Base-by-base conservation (phyloP, 1,140 invertebrate species). In the Amyelois transitella region DNA sequence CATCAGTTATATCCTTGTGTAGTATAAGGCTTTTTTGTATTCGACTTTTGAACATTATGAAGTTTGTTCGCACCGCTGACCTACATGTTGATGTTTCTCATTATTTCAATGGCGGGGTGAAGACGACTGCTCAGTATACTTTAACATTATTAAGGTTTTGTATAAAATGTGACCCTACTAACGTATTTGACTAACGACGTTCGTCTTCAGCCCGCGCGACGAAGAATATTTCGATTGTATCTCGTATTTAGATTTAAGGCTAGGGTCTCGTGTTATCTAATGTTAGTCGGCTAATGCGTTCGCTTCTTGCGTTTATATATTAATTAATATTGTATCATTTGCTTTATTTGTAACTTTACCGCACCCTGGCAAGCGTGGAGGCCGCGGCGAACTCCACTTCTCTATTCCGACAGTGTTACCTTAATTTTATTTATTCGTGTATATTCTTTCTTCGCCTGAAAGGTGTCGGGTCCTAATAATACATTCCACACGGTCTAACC, bases 401-500 rank as follows among this genome's bases (percentile, higher is more conserved):
- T 45, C 60, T 12, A 38, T 38, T 50, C 60, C 51, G 45, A 53
- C 51, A 53, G 62, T 60, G 60, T 60, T 66, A 58, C 56, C 70
- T 62, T 66, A 24, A 65, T 67, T 68, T 71, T 80, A 74, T 75
- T 71, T 74, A 69, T 78, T 74, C 61, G 55, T 62, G 50, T 69
- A 61, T 64, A 64, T 65, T 64, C 63, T 65, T 72, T 67, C 64
- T 71, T 73, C 84, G 75, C 84, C 84, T 88, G 77, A 81, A 83
- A 88, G 84, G 84, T 85, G 84, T 86, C 82, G 77, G 82, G 79
- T 86, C 77, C 70, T 79, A 71, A 65, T 62, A 74, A 76, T 77
- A 88, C 85, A 88, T 88, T 88, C 85, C 85, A 87, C 75, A 64
- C 72, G 83, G 83, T 87, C 43, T 66, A 74, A 87, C 83, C 83